Evolutionary conservation across 2,888 invertebrate genomes (phyloP).

Genomic region (Cheilosia soror): DNA sequence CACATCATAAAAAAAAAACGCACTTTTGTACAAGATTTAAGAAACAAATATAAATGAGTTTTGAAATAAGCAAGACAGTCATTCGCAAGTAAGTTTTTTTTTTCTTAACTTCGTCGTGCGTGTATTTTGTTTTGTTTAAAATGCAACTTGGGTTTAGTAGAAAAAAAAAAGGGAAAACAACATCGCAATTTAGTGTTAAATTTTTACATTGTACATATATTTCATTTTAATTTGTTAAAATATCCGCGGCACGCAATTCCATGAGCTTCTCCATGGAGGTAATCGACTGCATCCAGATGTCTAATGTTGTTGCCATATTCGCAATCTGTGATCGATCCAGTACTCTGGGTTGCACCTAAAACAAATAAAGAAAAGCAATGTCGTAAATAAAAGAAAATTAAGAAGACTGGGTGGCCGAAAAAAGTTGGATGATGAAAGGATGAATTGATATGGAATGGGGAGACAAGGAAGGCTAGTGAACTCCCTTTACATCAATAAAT

Average conservation of each 20-base stretch:
- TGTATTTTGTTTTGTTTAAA: conserved; percentile 34
- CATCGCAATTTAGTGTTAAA: conserved; percentile 25
- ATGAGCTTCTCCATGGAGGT: conserved; percentile 84
- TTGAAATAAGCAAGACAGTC: conserved; percentile 19
- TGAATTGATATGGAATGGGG: no score
- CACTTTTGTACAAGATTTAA: conserved; percentile 53
- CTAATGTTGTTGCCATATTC: conserved; percentile 82
- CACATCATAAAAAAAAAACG: conserved; percentile 11
- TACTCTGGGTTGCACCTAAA: conserved; percentile 88
- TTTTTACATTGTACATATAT: conserved; percentile 34
- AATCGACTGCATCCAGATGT: conserved; percentile 83
- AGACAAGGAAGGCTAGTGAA: no score
- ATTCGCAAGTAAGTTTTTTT: not conserved
- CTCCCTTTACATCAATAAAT: no score
- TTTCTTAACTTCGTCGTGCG: conserved; percentile 16
- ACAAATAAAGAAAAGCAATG: not conserved
- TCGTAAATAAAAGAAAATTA: not conserved
- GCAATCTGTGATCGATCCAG: conserved; percentile 85
- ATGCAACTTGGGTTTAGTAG: conserved; percentile 50
- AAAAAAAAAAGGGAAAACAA: conserved; percentile 32
- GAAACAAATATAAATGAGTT: not conserved
- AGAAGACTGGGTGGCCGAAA: no score
- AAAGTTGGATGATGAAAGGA: no score
- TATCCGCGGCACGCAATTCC: conserved; percentile 83
- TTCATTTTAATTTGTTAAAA: conserved; percentile 82